These are phyloP conservation scores for Thaleichthys pacificus DNA, from an alignment of 2,797 vertebrate genomes.

Conservation along the genomic window DNA sequence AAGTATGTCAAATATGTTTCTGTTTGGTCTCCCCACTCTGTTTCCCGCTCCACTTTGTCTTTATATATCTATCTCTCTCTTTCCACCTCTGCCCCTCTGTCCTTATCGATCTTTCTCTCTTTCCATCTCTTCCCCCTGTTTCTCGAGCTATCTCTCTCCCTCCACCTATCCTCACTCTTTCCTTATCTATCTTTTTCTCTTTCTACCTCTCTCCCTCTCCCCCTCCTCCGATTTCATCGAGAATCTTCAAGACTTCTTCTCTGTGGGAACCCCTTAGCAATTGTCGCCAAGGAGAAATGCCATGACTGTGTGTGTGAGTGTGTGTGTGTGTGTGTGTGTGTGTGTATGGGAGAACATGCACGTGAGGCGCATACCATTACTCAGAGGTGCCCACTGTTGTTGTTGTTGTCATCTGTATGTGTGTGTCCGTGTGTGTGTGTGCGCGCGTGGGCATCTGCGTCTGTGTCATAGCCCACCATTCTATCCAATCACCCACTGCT, in stretches of 20 bases:
- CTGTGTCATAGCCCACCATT: neutral
- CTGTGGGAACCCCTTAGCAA: neutral
- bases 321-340: neutral
- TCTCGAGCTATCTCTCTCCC: neutral
- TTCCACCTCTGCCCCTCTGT: neutral
- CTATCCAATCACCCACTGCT: slow-evolving; percentile 1
- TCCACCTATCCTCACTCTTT: too few species aligned
- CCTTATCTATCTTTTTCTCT: too few species aligned
- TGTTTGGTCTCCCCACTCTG: too few species aligned
- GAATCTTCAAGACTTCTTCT: neutral
- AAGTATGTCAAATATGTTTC: too few species aligned
- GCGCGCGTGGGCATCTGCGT: neutral
- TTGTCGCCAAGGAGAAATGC: neutral
- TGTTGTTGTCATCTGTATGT: neutral
- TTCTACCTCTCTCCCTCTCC: too few species aligned
- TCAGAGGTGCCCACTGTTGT: neutral
- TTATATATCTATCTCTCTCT: neutral
- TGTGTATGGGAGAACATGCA: too few species aligned
- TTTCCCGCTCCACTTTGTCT: neutral
- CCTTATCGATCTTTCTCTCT: neutral
- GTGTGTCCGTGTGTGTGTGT: neutral
- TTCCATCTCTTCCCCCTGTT: neutral
- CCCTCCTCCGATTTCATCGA: neutral
- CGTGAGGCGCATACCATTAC: neutral
- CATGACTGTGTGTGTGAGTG: neutral